Evolutionary conservation across 2,797 vertebrate species (phyloP).

Genomic region (Vespertilio murinus): DNA sequence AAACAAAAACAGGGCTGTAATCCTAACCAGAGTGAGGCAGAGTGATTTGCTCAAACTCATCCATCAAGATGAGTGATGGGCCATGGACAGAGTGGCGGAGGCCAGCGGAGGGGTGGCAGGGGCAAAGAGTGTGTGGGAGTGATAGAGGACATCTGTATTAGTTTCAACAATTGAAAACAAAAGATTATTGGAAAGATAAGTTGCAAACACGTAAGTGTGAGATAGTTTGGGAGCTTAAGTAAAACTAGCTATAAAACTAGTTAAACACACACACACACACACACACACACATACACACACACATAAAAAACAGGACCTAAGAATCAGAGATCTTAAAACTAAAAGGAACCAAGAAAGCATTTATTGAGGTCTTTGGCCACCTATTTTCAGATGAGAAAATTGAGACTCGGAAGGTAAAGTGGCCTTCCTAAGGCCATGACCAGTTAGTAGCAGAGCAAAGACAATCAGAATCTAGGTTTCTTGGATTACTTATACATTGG

Average conservation of each 20-base stretch:
- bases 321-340: background rate
- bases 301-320: background rate
- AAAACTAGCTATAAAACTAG: background rate
- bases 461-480: background rate
- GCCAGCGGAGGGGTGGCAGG: background rate
- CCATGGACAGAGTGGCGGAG: background rate
- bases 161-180: background rate
- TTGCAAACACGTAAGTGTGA: background rate
- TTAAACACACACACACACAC: background rate
- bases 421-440: background rate
- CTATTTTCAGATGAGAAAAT: conserved; percentile 3
- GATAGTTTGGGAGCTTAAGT: background rate
- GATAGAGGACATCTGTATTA: background rate
- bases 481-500: background rate
- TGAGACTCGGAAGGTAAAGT: background rate
- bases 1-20: conserved; percentile 5
- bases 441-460: background rate
- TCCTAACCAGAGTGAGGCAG: background rate
- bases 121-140: background rate
- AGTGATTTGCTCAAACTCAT: background rate
- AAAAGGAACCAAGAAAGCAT: background rate
- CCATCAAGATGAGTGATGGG: background rate
- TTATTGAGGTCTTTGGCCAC: background rate
- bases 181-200: background rate
- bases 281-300: too few species aligned